Evolutionary conservation across 2,797 vertebrate species (phyloP), one percentile per base, ranked within the genome.

Genomic region (Apogon talboti): DNA sequence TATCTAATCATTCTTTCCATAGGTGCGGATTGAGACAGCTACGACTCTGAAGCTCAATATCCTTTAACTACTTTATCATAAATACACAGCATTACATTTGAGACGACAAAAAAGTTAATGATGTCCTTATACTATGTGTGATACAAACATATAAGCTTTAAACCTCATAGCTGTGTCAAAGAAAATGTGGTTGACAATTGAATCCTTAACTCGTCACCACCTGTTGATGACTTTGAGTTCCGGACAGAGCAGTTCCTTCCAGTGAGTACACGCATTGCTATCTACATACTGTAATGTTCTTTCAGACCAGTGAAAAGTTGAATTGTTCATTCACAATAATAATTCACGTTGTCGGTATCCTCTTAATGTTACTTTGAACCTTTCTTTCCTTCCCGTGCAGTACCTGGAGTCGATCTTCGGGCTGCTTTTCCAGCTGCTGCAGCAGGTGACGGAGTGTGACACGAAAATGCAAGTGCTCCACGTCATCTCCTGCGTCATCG

Each of bases 401-500:
- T 99, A 97, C 82, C 85, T 99, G 68, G 97, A 98, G 87, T 94
- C 95, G 35, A 95, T 97, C 91, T 99, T 99, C 64, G 93, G 94
- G 6, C 92, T 98, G 60, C 95, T 99, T 68, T 99, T 99, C 89
- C 96, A 97, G 72, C 82, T 99, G 44, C 89, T 99, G 78, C 98
- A 98, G 87, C 96, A 98, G 92, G 97, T 99, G 78, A 98, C 95
- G 0, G 95, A 98, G 13, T 99, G 97, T 43, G 97, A 99, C 87
- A 97, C 96, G 11, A 99, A 99, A 89, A 99, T 99, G 98, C 98
- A 99, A 58, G 94, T 99, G 76, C 95, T 99, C 78, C 96, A 98
- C 6, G 96, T 99, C 74, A 94, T 99, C 60, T 99, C 98, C 66
- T 99, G 97, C 56, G 96, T 99, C 82, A 98, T 99, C 19, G 97